Evolutionary conservation across 2,113 vertebrate genomes (phyloP), one percentile per base, ranked within the genome.

Genomic region (Ia io): DNA sequence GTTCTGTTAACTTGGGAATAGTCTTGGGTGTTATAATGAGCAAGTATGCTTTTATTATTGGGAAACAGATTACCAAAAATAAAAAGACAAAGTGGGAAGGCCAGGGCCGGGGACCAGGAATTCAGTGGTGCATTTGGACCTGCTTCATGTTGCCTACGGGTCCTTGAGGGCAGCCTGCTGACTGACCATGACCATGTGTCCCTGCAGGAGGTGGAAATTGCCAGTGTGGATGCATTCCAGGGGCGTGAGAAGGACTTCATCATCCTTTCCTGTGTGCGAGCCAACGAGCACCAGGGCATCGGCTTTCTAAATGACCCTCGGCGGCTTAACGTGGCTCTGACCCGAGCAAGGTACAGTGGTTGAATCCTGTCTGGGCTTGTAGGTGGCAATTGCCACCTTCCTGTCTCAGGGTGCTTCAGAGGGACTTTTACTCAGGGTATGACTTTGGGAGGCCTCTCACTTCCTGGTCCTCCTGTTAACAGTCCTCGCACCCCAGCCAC

Each of bases 161-260:
- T 25, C 17, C 35, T 14, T 20, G 42, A 20, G 37, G 74, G 63
- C 25, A 22, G 40, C 56, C 44, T 10, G 1, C 12, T 42, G n/a
- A 11, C 67, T 80, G 5, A 85, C 71, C 30, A n/a, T 80, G 40
- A 51, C 67, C 13, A 0, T 77, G 40, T 91, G 44, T 35, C n/a
- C 7, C 74, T 83, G 1, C 95, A 99, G 99, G 99, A 99, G 98
- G 99, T 99, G 95, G 99, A 99, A 98, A 99, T 99, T 2, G 99
- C 99, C 53, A 99, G 99, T 0, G 99, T 99, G 95, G 99, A 99
- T 1, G 99, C 99, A 13, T 99, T 99, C 98, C 99, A 99, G 98
- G 99, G 99, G 4, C 97, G 99, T 28, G 99, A 99, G 98, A 99
- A 99, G 97, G 99, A 99, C 97, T 99, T 99, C 90, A 99, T 99